phyloP scores from a whole-genome alignment of 2,888 invertebrate species.

The Mimumesa dahlbomi region DNA sequence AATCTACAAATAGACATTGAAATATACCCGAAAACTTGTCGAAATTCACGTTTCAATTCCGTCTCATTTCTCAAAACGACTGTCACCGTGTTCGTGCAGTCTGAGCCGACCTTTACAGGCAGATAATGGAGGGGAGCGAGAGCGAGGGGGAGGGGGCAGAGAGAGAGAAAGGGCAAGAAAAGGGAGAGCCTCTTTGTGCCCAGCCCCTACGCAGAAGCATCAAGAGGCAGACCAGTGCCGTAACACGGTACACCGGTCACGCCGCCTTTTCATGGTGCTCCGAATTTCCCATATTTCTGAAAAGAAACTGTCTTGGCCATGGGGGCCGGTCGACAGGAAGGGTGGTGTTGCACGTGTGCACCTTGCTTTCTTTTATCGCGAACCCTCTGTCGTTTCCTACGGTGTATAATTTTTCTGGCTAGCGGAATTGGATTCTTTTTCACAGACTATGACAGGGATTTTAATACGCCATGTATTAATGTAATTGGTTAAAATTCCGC shows the following conservation, averaged over 20 bases:
- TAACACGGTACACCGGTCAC: slow-evolving; percentile 15
- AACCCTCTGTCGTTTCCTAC: too few species aligned
- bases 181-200: slow-evolving; percentile 57
- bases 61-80: too few species aligned
- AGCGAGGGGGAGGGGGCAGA: neutral
- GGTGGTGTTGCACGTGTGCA: slow-evolving; percentile 63
- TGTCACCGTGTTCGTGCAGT: too few species aligned
- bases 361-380: slow-evolving; percentile 58
- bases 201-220: slow-evolving; percentile 15
- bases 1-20: too few species aligned
- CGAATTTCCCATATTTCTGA: slow-evolving; percentile 69
- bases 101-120: too few species aligned
- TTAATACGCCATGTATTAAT: too few species aligned
- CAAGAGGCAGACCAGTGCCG: slow-evolving; percentile 7
- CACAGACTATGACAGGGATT: too few species aligned
- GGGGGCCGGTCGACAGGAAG: slow-evolving; percentile 33
- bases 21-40: too few species aligned
- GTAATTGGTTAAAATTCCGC: too few species aligned
- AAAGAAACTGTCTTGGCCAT: slow-evolving; percentile 73
- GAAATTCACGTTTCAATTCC: too few species aligned
- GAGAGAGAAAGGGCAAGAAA: neutral
- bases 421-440: too few species aligned
- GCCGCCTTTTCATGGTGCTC: slow-evolving; percentile 6
- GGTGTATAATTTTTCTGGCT: too few species aligned
- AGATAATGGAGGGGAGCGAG: neutral